A percentile compares a stretch with the other conserved stretches of the same genome.
phyloP scores from a whole-genome alignment of 2,888 invertebrate species.

The Mamestra brassicae region DNA sequence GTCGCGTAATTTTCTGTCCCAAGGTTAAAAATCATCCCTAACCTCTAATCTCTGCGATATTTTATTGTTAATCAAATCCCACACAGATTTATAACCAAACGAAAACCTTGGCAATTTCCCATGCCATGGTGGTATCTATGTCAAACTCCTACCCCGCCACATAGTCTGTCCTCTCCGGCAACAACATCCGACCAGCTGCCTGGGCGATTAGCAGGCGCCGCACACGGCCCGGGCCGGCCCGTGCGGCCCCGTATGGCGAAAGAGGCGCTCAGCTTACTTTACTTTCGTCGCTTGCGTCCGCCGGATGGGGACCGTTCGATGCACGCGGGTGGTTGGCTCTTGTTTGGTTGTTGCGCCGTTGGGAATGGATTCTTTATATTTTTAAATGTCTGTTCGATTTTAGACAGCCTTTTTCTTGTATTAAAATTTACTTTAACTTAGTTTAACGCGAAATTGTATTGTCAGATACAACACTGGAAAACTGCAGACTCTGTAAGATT shows the following conservation, averaged over 20 bases:
- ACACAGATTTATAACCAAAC: background rate
- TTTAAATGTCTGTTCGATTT: background rate
- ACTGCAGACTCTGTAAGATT: too few relatives aligned
- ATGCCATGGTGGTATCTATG: conserved; percentile 25
- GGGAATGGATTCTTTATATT: background rate
- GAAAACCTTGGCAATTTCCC: background rate
- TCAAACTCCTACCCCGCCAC: conserved; percentile 36
- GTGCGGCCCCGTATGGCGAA: conserved; percentile 63
- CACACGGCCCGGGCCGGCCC: conserved; percentile 55
- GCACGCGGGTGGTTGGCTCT: conserved; percentile 66
- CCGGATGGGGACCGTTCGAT: conserved; percentile 79
- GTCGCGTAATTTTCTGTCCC: too few relatives aligned
- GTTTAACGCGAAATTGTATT: too few relatives aligned
- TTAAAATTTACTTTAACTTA: too few relatives aligned
- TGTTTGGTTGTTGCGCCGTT: conserved; percentile 48
- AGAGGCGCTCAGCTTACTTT: conserved; percentile 75
- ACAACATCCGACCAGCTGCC: conserved; percentile 57
- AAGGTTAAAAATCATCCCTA: too few relatives aligned
- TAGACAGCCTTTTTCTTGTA: too few relatives aligned
- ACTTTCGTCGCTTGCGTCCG: conserved; percentile 80
- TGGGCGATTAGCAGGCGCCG: conserved; percentile 58
- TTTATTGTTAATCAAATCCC: background rate
- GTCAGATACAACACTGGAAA: too few relatives aligned
- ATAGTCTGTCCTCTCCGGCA: conserved; percentile 35
- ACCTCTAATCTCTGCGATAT: too few relatives aligned